Base-by-base conservation (phyloP, 2,888 invertebrate species). In the Isoperla grammatica region DNA sequence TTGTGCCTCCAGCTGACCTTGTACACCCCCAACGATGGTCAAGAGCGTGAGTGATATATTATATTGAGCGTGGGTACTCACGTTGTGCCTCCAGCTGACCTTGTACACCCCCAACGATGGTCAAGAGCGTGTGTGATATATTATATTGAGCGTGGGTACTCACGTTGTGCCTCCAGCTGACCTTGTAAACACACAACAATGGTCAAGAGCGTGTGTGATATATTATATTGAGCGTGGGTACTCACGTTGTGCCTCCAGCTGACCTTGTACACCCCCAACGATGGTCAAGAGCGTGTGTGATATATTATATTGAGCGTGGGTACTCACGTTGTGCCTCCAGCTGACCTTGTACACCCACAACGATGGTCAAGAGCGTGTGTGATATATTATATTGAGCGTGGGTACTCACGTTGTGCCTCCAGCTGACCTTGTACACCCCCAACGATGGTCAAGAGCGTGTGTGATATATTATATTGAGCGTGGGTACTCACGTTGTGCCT, bases 1-100 rank as follows among this genome's bases (percentile, higher is more conserved):
- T 87, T 86, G 71, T 87, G 86, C 69, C 82, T 79, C 88, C 88
- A 88, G 69, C 84, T 84, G 69, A 88, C 86, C 79, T 84, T 84
- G 72, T 85, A 84, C n/a, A 6, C 29, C 4, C 29, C 4, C 29
- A 29, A 29, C 29, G 5, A 8, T 29, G 29, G 29, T 4, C n/a
- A n/a, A n/a, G n/a, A n/a, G n/a, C n/a, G n/a, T n/a, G n/a, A n/a
- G n/a, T n/a, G n/a, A n/a, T 29, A 8, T 29, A 4, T 8, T 29
- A 6, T 29, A 29, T 29, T 4, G 29, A 29, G 8, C n/a, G 35
- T 40, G 19, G 22, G 42, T 65, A 79, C 83, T 83, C 76, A 87
- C 87, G 73, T 87, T 86, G 71, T 87, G 86, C 69, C 82, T 79
- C 88, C 88, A 88, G 69, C 84, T 84, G 69, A 88, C 86, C 79